Conservation (phyloP, 2,113 vertebrate genomes). For the Ancistrus triradiatus region DNA sequence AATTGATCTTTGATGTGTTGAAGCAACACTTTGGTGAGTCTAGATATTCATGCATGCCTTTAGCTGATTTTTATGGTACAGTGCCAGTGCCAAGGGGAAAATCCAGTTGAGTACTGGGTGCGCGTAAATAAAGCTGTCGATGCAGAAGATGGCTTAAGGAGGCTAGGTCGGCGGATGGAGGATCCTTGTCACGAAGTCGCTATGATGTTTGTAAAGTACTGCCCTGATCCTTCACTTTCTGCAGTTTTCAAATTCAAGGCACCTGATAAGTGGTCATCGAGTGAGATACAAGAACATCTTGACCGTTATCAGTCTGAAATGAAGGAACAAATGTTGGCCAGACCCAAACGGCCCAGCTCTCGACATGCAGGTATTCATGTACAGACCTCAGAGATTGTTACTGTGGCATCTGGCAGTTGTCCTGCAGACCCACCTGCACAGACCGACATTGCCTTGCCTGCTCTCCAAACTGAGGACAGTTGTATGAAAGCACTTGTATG, state of each 20-base stretch:
- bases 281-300: constrained; percentile 40
- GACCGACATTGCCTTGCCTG: too few species aligned
- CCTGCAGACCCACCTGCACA: neutral
- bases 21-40: constrained; percentile 6
- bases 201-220: constrained; percentile 50
- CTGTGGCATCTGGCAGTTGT: neutral
- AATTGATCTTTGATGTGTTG: constrained; percentile 3
- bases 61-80: too few species aligned
- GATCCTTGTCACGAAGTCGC: constrained; percentile 25
- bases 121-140: constrained; percentile 39
- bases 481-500: constrained; percentile 6
- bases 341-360: too few species aligned
- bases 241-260: constrained; percentile 38
- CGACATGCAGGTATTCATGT: neutral
- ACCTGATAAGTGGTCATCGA: constrained; percentile 41
- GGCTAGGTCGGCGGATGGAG: constrained; percentile 16
- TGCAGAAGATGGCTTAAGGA: constrained; percentile 39
- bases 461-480: neutral
- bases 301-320: constrained; percentile 15
- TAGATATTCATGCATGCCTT: constrained; percentile 9
- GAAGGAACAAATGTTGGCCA: neutral
- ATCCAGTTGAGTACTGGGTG: constrained; percentile 39
- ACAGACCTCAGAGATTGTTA: too few species aligned
- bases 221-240: constrained; percentile 38
- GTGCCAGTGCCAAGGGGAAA: constrained; percentile 33